These are phyloP conservation scores for Trissonchulus latispiculum DNA, from an alignment of 2,888 invertebrate species.

Conservation along the genomic window DNA sequence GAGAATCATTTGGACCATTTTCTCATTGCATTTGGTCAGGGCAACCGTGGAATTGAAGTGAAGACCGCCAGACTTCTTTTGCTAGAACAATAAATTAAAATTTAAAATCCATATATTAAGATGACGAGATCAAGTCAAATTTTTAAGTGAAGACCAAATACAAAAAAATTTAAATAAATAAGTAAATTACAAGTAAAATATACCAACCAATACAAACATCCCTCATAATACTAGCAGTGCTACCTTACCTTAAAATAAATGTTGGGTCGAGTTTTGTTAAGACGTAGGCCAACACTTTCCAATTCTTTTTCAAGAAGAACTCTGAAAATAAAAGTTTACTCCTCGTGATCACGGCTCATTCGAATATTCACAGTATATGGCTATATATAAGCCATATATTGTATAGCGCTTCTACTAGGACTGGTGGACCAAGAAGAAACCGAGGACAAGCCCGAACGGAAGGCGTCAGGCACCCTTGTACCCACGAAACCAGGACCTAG, in stretches of 20 bases:
- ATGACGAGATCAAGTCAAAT: not conserved
- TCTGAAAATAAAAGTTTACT: constrained; percentile 43
- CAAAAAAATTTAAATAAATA: constrained; percentile 7
- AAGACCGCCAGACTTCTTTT: constrained; percentile 85
- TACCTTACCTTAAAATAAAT: constrained; percentile 78
- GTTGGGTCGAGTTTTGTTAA: constrained; percentile 89
- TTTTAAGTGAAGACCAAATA: not conserved
- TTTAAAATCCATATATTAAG: constrained; percentile 14
- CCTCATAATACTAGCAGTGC: too few relatives aligned
- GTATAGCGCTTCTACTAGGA: too few relatives aligned
- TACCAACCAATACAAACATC: too few relatives aligned
- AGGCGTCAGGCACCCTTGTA: too few relatives aligned
- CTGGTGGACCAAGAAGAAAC: too few relatives aligned
- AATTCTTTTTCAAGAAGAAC: constrained; percentile 81
- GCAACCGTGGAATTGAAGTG: constrained; percentile 93
- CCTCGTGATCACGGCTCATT: constrained; percentile 11
- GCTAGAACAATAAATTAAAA: constrained; percentile 9
- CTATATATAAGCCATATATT: not conserved
- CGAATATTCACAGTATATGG: not conserved
- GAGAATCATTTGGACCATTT: constrained; percentile 90
- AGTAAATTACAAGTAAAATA: too few relatives aligned
- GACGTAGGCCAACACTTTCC: constrained; percentile 90
- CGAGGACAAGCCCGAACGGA: too few relatives aligned
- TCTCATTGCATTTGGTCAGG: constrained; percentile 83
- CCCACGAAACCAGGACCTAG: too few relatives aligned